These are phyloP conservation scores for Thaumatotibia leucotreta DNA, from an alignment of 1,140 invertebrate species.

Conservation along the genomic window DNA sequence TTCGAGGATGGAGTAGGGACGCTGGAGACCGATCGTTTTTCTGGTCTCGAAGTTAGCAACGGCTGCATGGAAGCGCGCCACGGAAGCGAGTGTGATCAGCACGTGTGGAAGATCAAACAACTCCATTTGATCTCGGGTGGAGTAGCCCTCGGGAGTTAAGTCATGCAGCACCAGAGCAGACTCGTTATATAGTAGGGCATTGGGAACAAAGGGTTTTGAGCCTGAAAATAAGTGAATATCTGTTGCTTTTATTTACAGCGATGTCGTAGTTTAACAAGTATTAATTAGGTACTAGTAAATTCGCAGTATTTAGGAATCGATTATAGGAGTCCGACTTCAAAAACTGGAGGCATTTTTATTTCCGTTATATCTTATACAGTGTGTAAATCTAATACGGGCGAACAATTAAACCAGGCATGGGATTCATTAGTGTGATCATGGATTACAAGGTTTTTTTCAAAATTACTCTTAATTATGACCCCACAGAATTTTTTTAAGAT, in stretches of 20 bases:
- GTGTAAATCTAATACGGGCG: too few relatives aligned
- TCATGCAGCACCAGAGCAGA: slow-evolving; percentile 49
- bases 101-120: slow-evolving; percentile 40
- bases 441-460: too few relatives aligned
- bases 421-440: too few relatives aligned
- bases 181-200: slow-evolving; percentile 41
- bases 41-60: slow-evolving; percentile 43
- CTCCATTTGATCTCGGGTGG: slow-evolving; percentile 18
- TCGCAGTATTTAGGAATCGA: background rate
- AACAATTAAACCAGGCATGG: too few relatives aligned
- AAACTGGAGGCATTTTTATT: too few relatives aligned
- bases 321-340: background rate
- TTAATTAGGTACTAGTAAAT: background rate
- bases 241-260: too few relatives aligned
- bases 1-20: slow-evolving; percentile 25
- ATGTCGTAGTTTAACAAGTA: background rate
- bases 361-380: too few relatives aligned
- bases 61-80: slow-evolving; percentile 56
- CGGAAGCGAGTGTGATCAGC: slow-evolving; percentile 20
- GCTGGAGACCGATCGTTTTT: slow-evolving; percentile 15
- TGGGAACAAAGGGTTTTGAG: slow-evolving; percentile 36
- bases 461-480: too few relatives aligned
- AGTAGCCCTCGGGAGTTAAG: slow-evolving; percentile 39
- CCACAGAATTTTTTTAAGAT: too few relatives aligned
- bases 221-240: too few relatives aligned